Base-by-base conservation (phyloP, 53 echinoderm and acorn worm genomes). In the Echinarachnius parma region DNA sequence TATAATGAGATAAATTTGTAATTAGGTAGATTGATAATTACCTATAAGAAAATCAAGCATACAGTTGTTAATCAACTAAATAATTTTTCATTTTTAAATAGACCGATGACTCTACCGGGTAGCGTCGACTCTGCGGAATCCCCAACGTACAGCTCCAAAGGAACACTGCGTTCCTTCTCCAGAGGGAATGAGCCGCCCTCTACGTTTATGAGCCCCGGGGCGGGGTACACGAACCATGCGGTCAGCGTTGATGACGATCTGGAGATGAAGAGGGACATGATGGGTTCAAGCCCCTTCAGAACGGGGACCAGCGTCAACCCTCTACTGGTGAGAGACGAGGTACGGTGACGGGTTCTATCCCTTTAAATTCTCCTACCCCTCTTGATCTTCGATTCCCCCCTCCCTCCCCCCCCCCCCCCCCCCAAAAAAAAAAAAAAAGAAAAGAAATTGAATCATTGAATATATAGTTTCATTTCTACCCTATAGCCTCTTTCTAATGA, bases 171-270 rank as follows among this genome's bases (percentile, higher is more conserved):
- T 1, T 55, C 74, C 37, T 56, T 35, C 56, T 25, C 74, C 39
- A 36, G 57, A n/a, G 18, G 26, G 1, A 39, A 65, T 3, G 50
- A 68, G 2, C 57, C 74, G 7, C 57, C 57, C 3, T 56, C 74
- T 0, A 11, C 56, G 36, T 72, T 72, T 57, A 56, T 37, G 3
- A 56, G 27, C 44, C 74, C 74, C 3, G 74, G 74, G 29, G 21
- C 57, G 20, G 74, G 74, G 28, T 72, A 72, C 74, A 72, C 74
- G 4, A 72, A 72, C 44, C 56, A 55, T 9, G 74, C 57, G 26
- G 39, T 72, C 23, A 56, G 56, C 0, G 46, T 72, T 1, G 74
- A 72, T 19, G 74, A 72, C 42, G 74, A 72, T 2, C 74, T 57
- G 1, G 74, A 56, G 28, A 55, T 72, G 24, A 72, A 72, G 74